A percentile compares a stretch with the other conserved stretches of the same genome.
Conservation (phyloP, 2,888 invertebrate genomes). For the Azorinus chamasolen region DNA sequence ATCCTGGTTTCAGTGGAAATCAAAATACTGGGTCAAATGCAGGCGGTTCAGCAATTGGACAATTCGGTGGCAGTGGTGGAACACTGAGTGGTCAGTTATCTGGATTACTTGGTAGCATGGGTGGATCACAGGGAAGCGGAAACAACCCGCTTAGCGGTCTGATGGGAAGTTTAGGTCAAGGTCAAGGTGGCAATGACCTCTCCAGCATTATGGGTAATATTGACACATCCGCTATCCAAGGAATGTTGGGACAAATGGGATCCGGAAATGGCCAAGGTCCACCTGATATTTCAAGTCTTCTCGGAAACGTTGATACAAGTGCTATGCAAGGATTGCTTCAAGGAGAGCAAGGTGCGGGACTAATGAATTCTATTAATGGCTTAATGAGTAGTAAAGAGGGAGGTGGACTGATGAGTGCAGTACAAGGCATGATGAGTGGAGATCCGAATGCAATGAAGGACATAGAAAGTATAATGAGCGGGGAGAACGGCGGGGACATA, state of each 20-base stretch:
- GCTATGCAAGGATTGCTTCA: constrained; percentile 36
- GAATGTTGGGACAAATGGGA: constrained; percentile 24
- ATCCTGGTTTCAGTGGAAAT: constrained; percentile 1
- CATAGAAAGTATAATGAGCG: constrained; percentile 31
- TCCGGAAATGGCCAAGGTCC: constrained; percentile 12
- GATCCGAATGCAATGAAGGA: constrained; percentile 31
- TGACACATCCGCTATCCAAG: constrained; percentile 27
- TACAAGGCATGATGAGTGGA: constrained; percentile 52
- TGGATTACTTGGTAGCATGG: neutral
- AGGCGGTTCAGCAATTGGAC: neutral
- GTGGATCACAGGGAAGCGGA: constrained; percentile 16
- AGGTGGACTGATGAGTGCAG: constrained; percentile 53
- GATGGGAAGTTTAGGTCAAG: constrained; percentile 28
- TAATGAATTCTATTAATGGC: constrained; percentile 46
- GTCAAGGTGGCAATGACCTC: constrained; percentile 3
- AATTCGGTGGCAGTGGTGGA: constrained; percentile 14
- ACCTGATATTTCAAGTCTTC: constrained; percentile 27
- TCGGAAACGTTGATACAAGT: constrained; percentile 49
- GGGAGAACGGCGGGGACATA: constrained; percentile 30
- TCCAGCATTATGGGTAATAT: constrained; percentile 29
- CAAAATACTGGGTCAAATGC: constrained; percentile 2
- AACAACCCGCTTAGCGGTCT: constrained; percentile 30
- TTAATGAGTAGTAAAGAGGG: constrained; percentile 46
- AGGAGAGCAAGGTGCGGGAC: constrained; percentile 39
- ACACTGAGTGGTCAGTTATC: constrained; percentile 6